Conservation (phyloP, 2,113 vertebrate genomes). For the Micronycteris hirsuta region DNA sequence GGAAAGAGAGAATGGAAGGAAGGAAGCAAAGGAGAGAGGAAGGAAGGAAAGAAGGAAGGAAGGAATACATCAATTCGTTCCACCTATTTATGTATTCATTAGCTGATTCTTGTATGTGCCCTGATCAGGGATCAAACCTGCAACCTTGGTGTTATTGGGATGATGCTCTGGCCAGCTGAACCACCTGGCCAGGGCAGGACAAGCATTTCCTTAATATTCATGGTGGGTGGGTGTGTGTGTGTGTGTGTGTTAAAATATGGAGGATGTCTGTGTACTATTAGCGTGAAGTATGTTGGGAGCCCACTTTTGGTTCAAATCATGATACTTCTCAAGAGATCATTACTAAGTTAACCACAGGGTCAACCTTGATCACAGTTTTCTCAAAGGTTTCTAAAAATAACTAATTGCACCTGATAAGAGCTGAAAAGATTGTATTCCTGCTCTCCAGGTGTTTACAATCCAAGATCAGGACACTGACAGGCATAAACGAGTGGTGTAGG, state of each 20-base stretch:
- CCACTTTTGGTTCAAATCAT: slow-evolving; percentile 9
- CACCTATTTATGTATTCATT: too few relatives aligned
- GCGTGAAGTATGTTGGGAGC: neutral
- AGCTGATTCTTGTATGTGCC: too few relatives aligned
- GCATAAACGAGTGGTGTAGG: neutral
- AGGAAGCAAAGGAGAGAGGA: too few relatives aligned
- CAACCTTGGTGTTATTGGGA: too few relatives aligned
- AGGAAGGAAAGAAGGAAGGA: too few relatives aligned
- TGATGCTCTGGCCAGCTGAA: too few relatives aligned
- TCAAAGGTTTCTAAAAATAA: neutral
- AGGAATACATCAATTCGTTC: too few relatives aligned
- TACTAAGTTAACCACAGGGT: neutral
- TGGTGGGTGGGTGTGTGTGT: neutral
- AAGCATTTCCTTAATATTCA: too few relatives aligned
- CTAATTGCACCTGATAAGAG: neutral
- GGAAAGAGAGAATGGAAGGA: too few relatives aligned
- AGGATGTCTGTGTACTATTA: neutral
- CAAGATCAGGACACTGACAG: neutral
- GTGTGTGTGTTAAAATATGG: neutral
- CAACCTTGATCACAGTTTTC: neutral
- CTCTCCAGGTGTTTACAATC: neutral
- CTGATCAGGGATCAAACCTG: too few relatives aligned
- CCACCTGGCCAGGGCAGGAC: too few relatives aligned
- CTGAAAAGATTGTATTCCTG: neutral
- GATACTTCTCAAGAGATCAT: neutral